phyloP scores from a whole-genome alignment of 2,797 vertebrate species.

The Karalla daura region DNA sequence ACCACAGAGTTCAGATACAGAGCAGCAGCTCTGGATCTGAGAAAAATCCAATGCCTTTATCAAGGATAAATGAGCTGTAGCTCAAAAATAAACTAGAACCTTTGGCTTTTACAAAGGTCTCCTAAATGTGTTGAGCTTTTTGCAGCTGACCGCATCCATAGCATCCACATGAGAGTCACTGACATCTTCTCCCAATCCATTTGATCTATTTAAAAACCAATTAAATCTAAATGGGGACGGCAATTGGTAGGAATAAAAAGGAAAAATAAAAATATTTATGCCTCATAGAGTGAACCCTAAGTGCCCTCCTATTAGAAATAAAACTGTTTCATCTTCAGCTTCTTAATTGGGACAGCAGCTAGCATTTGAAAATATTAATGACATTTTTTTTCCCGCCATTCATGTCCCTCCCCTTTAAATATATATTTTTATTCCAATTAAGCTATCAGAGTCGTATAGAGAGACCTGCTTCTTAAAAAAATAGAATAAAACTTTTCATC shows the following conservation, averaged over 20 bases:
- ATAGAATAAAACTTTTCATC: background rate
- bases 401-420: slow-evolving; percentile 44
- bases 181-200: slow-evolving; percentile 25
- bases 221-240: slow-evolving; percentile 69
- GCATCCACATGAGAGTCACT: slow-evolving; percentile 23
- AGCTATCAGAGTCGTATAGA: slow-evolving; percentile 51
- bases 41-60: slow-evolving; percentile 5
- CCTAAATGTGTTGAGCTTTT: slow-evolving; percentile 25
- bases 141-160: slow-evolving; percentile 35
- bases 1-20: background rate
- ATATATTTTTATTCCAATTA: slow-evolving; percentile 43
- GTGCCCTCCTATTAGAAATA: slow-evolving; percentile 65
- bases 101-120: no score
- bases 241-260: slow-evolving; percentile 48
- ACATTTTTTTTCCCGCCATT: slow-evolving; percentile 52
- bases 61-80: slow-evolving; percentile 2
- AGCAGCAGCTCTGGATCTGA: background rate
- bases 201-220: slow-evolving; percentile 74
- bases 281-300: slow-evolving; percentile 57
- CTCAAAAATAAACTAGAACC: background rate
- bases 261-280: slow-evolving; percentile 67
- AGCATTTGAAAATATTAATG: slow-evolving; percentile 67
- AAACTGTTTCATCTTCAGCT: slow-evolving; percentile 67
- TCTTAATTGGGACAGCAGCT: slow-evolving; percentile 67
- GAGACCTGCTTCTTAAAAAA: slow-evolving; percentile 21